A percentile compares a stretch with the other conserved stretches of the same genome.
Evolutionary conservation across 2,888 invertebrate genomes (phyloP).

Genomic region (Scrobipalpa atriplicella): DNA sequence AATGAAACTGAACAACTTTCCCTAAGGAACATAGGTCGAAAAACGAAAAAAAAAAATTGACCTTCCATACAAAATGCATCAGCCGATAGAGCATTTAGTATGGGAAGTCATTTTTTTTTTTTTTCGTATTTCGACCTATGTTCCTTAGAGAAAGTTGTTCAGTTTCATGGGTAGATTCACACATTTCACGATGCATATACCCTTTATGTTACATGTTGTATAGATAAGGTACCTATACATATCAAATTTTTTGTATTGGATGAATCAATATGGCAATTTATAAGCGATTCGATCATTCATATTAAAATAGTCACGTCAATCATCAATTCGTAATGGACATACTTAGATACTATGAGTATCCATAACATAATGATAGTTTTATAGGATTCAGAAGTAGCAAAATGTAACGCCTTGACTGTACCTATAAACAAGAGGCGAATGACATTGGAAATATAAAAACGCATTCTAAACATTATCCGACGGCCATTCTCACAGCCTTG

Average conservation of each 20-base stretch:
- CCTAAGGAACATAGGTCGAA: no score
- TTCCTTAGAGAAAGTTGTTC: no score
- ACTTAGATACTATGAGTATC: not conserved
- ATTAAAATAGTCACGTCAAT: slow-evolving; percentile 5
- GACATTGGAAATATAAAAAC: slow-evolving; percentile 54
- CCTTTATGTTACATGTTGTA: no score
- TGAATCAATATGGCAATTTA: not conserved
- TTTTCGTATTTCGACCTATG: no score
- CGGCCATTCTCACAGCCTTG: slow-evolving; percentile 65
- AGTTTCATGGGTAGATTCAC: no score
- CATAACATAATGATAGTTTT: not conserved
- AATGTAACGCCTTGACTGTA: not conserved
- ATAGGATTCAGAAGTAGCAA: not conserved
- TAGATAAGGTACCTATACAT: not conserved
- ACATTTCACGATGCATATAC: no score
- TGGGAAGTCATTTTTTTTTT: no score
- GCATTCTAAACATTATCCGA: slow-evolving; percentile 42
- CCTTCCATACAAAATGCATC: no score
- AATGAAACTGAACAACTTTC: no score
- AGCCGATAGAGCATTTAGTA: no score
- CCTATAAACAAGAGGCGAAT: slow-evolving; percentile 49
- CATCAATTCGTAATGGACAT: not conserved
- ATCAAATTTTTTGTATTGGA: not conserved
- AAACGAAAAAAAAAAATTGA: no score
- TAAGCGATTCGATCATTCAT: not conserved